phyloP scores from a whole-genome alignment of 2,888 invertebrate species.

The Calameuta filiformis region DNA sequence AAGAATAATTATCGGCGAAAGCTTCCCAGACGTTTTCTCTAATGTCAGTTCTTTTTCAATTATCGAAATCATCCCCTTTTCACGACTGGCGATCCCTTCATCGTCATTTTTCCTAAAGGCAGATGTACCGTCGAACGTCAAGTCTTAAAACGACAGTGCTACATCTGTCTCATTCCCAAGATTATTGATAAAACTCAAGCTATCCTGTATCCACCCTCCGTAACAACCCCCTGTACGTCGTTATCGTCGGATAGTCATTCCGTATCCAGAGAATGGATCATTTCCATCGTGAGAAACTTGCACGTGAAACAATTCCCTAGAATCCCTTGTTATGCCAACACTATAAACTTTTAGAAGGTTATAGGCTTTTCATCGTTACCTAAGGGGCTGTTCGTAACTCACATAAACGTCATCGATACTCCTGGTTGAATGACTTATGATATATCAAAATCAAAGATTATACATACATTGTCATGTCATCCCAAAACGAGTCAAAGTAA shows the following conservation, averaged over 20 bases:
- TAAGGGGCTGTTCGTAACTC: background rate
- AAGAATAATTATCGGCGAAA: background rate
- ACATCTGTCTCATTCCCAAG: constrained; percentile 15
- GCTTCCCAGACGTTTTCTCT: background rate
- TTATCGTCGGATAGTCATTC: background rate
- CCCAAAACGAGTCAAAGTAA: background rate
- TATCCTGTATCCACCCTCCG: background rate
- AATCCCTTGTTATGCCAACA: background rate
- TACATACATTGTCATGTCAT: background rate
- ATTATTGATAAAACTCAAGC: constrained; percentile 20
- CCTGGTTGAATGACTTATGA: background rate
- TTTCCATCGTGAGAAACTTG: constrained; percentile 15
- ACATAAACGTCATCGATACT: background rate
- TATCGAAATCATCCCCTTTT: background rate
- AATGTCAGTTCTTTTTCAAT: background rate
- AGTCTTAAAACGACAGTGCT: background rate
- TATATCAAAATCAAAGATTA: background rate
- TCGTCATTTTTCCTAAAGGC: background rate
- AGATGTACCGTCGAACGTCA: background rate
- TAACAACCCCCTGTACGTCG: background rate
- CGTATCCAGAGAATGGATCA: constrained; percentile 2
- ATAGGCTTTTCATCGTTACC: constrained; percentile 15
- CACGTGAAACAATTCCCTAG: constrained; percentile 13
- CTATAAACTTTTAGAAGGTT: background rate
- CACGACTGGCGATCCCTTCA: background rate